Conservation (phyloP, 2,888 invertebrate species). For the Notodonta ziczac region DNA sequence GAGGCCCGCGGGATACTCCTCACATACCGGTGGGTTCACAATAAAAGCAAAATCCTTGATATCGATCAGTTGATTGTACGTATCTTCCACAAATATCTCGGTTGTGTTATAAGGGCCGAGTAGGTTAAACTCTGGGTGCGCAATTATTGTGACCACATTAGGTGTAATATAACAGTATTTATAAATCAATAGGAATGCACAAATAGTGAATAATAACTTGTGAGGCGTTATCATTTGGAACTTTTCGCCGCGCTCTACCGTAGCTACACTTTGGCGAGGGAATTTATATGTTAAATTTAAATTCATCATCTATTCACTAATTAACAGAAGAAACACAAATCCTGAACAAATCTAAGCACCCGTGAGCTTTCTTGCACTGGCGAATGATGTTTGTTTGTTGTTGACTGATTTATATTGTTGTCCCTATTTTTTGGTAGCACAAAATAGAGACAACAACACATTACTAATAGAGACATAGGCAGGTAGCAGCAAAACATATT, state of each 20-base stretch:
- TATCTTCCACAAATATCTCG: slow-evolving; percentile 42
- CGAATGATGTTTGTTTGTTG: too few species aligned
- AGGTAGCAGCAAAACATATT: too few species aligned
- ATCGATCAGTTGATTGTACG: slow-evolving; percentile 77
- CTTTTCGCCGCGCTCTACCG: slow-evolving; percentile 48
- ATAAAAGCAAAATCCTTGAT: slow-evolving; percentile 86
- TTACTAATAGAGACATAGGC: too few species aligned
- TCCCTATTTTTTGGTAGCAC: too few species aligned
- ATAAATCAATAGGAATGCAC: slow-evolving; percentile 43
- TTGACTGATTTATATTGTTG: too few species aligned
- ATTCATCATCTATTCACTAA: too few species aligned
- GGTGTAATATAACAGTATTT: slow-evolving; percentile 41
- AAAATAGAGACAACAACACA: too few species aligned
- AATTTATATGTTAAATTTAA: not conserved
- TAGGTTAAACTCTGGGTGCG: slow-evolving; percentile 54
- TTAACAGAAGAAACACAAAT: too few species aligned
- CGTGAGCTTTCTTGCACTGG: too few species aligned
- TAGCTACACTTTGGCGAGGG: slow-evolving; percentile 19
- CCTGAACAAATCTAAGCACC: too few species aligned
- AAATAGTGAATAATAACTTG: slow-evolving; percentile 44
- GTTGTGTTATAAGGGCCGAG: slow-evolving; percentile 55
- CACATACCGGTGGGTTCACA: slow-evolving; percentile 84
- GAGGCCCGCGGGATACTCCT: slow-evolving; percentile 63
- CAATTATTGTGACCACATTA: slow-evolving; percentile 36
- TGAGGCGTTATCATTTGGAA: slow-evolving; percentile 50